Conservation (phyloP, 2,888 invertebrate species). For the Stegana nigrithorax region DNA sequence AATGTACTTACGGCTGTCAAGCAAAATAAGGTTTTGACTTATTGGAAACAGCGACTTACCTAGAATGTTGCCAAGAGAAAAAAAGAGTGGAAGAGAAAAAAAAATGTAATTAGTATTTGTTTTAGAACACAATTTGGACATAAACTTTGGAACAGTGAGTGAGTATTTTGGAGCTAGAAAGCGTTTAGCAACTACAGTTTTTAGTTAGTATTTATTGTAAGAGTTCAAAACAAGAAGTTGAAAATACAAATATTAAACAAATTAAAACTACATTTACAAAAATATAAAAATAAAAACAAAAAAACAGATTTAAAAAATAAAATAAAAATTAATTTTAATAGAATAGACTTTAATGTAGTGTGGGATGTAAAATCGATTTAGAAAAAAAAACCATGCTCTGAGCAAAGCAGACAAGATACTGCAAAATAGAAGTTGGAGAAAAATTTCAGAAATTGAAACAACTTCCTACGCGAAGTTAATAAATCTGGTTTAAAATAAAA, state of each 20-base stretch:
- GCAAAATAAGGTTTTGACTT: conserved; percentile 61
- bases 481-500: too few species aligned
- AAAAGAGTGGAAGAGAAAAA: conserved; percentile 14
- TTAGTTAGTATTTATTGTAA: neutral
- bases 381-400: too few species aligned
- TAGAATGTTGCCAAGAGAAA: conserved; percentile 52
- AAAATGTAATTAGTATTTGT: conserved; percentile 22
- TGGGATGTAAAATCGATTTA: too few species aligned
- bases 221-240: neutral
- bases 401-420: too few species aligned
- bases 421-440: too few species aligned
- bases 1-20: conserved; percentile 59
- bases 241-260: neutral
- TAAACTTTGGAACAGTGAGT: conserved; percentile 49
- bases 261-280: conserved; percentile 16
- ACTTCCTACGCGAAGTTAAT: too few species aligned
- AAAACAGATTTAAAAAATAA: conserved; percentile 33
- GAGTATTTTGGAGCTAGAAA: conserved; percentile 49
- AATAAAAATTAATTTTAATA: conserved; percentile 35
- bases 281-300: conserved; percentile 43
- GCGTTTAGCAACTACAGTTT: conserved; percentile 59
- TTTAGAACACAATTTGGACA: neutral
- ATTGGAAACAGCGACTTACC: conserved; percentile 61
- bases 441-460: too few species aligned
- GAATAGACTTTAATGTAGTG: too few species aligned